A percentile compares a stretch with the other conserved stretches of the same genome.
Conservation (phyloP, 2,113 vertebrate species). For the Accipiter cooperii region DNA sequence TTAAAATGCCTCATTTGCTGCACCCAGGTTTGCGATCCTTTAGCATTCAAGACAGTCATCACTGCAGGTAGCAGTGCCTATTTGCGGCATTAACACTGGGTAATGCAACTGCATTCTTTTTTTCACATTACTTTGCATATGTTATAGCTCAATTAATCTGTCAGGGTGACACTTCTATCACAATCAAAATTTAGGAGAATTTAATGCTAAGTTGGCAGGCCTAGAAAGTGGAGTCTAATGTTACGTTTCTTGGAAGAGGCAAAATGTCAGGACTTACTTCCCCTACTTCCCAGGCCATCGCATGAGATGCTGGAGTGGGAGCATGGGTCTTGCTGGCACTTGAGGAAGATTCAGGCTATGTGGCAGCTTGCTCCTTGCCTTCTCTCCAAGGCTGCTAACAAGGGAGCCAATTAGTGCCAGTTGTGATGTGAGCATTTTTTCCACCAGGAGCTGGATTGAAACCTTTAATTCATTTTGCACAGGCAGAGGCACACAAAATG, state of each 20-base stretch:
- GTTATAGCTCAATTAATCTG: not conserved
- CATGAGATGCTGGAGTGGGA: not conserved
- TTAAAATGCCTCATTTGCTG: not conserved
- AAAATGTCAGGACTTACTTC: not conserved
- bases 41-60: not conserved
- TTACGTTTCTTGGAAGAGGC: not conserved
- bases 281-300: not conserved
- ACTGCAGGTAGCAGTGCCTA: not conserved
- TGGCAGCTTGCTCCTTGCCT: not conserved
- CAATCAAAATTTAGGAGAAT: not conserved
- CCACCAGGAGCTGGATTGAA: not conserved
- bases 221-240: not conserved
- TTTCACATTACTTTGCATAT: not conserved
- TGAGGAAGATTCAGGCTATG: accelerated
- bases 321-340: not conserved
- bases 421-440: not conserved
- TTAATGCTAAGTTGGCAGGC: not conserved
- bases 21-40: not conserved
- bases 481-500: not conserved
- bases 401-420: conserved; percentile 35
- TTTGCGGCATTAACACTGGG: not conserved
- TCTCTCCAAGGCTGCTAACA: not conserved
- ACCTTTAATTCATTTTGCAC: not conserved
- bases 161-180: not conserved
- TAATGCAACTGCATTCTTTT: not conserved